phyloP scores from a whole-genome alignment of 30 jellyfish, hydroid and myxozoan species.

The Aurelia aurita complex sp. Pacific region DNA sequence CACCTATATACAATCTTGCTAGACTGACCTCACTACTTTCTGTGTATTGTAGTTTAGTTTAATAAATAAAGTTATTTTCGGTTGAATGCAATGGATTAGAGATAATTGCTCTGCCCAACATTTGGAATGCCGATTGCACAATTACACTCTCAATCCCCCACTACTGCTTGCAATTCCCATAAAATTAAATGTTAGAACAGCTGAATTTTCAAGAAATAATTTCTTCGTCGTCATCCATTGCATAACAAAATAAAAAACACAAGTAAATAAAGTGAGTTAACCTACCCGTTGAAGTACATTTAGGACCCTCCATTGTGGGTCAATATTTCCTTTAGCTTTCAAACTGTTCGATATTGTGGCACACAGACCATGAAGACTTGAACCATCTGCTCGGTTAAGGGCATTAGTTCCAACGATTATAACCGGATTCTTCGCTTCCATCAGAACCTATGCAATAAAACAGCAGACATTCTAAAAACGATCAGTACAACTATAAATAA shows the following conservation, averaged over 20 bases:
- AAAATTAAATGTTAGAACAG: too few relatives aligned
- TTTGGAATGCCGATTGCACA: too few relatives aligned
- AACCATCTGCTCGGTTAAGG: constrained; percentile 74
- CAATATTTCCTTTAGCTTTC: constrained; percentile 76
- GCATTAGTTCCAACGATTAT: constrained; percentile 95
- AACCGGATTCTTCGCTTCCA: constrained; percentile 90
- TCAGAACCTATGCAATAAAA: constrained; percentile 53
- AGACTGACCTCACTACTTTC: too few relatives aligned
- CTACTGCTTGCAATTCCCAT: too few relatives aligned
- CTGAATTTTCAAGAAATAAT: too few relatives aligned
- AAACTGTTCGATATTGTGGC: constrained; percentile 73
- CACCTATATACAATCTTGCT: too few relatives aligned
- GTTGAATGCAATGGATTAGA: too few relatives aligned
- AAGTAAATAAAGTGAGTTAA: neutral
- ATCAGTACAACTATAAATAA: too few relatives aligned
- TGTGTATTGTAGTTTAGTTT: too few relatives aligned
- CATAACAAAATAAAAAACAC: neutral
- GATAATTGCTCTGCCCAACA: too few relatives aligned
- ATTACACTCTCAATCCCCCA: too few relatives aligned
- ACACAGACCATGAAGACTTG: constrained; percentile 80
- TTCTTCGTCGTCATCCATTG: neutral
- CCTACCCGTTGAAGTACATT: constrained; percentile 90
- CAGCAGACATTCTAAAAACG: neutral
- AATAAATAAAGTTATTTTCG: too few relatives aligned
- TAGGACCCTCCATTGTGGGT: constrained; percentile 84